Percentiles rank a stretch among this genome's conserved stretches.
Evolutionary conservation across 2,888 invertebrate species (phyloP).

Genomic region (Platycnemis pennipes): DNA sequence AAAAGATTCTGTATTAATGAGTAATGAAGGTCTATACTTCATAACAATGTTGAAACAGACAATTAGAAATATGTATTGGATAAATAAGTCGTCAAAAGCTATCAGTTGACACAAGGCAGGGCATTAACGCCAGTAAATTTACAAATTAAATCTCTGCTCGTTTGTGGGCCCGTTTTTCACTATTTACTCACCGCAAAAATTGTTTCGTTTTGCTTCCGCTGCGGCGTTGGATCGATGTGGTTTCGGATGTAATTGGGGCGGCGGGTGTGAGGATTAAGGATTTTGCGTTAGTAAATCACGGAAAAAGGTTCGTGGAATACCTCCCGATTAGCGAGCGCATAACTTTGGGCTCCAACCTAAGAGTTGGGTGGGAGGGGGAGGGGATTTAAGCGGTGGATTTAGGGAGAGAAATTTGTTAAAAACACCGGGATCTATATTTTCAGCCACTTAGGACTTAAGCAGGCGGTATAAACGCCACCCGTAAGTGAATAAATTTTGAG

Average conservation of each 20-base stretch:
- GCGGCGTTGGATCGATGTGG: neutral
- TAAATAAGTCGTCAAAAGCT: neutral
- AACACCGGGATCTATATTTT: neutral
- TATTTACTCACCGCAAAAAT: neutral
- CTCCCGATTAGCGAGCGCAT: neutral
- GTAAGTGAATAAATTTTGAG: constrained; percentile 22
- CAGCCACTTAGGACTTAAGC: neutral
- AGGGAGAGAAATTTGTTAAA: neutral
- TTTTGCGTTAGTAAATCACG: neutral
- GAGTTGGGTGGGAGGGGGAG: neutral
- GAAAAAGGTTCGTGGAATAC: neutral
- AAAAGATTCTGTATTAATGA: no score
- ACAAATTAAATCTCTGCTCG: neutral
- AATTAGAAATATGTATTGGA: neutral
- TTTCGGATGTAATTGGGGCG: neutral
- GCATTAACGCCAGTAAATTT: neutral
- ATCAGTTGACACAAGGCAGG: neutral
- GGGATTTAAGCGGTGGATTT: neutral
- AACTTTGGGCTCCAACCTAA: neutral
- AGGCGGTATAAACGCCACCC: neutral
- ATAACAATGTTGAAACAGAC: neutral
- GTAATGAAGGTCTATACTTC: neutral
- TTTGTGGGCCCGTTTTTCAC: neutral
- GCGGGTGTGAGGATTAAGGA: neutral
- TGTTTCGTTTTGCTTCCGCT: neutral